Evolutionary conservation across 2,113 vertebrate species (phyloP).

Genomic region (Chionomys nivalis): DNA sequence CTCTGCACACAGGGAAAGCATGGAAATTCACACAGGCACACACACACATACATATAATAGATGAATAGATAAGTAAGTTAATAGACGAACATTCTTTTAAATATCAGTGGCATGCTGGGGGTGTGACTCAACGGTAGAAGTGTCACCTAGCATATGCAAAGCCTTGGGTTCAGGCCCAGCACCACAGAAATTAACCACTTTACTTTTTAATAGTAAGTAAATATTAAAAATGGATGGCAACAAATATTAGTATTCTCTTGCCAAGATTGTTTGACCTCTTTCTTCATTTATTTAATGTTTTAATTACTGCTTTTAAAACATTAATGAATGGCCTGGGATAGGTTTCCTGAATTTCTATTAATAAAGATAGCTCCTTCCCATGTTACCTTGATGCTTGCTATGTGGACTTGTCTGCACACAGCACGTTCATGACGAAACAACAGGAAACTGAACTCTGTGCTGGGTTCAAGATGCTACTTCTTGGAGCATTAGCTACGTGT

Average conservation of each 20-base stretch:
- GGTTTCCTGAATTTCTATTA: background rate
- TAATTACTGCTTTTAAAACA: background rate
- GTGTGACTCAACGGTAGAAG: background rate
- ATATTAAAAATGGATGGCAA: background rate
- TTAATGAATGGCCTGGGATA: background rate
- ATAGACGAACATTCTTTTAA: background rate
- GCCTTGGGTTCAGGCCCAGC: background rate
- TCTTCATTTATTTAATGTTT: background rate
- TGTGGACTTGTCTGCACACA: background rate
- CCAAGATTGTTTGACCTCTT: background rate
- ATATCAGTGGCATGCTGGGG: background rate
- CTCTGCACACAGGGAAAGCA: too few species aligned
- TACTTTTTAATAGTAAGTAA: background rate
- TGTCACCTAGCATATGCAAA: background rate
- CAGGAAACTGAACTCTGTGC: background rate
- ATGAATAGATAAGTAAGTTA: background rate
- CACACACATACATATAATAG: background rate
- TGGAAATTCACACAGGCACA: background rate
- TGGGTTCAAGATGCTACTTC: background rate
- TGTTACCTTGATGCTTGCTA: background rate
- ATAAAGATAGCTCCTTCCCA: background rate
- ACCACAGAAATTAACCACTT: background rate
- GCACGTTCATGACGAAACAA: rapidly evolving
- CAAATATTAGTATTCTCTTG: background rate
- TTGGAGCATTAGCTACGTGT: background rate